Evolutionary conservation across 2,888 invertebrate species (phyloP), one percentile per base, ranked within the genome.

Genomic region (Sericinus montela): DNA sequence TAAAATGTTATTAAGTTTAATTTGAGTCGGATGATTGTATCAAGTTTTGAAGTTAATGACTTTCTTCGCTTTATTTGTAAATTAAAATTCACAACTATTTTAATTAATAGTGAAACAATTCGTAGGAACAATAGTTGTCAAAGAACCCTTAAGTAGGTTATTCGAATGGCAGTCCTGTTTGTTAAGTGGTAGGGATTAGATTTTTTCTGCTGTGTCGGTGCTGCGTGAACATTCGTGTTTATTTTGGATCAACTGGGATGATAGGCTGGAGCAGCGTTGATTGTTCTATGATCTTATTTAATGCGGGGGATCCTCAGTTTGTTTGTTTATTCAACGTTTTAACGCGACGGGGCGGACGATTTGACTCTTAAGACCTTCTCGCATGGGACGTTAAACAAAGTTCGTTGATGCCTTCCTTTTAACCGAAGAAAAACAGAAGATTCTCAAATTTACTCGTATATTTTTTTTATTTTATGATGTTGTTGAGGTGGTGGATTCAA

Each of bases 211-310:
- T 53, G 52, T 52, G 58, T 57, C 57, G 62, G 35, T 29, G 44
- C 45, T 63, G 62, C 75, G 74, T 72, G 72, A 66, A 57, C 56
- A 53, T 56, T 56, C 53, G 51, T 55, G 69, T 70, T 72, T 72
- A 63, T 59, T 56, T 44, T 52, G 77, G 81, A 79, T 80, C 69
- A 80, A 60, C 49, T 41, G 52, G 60, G 70, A 64, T 74, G 71
- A 75, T 72, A 71, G 70, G 60, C 62, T 62, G 62, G 54, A 67
- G 65, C 59, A 61, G 51, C 61, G 67, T 70, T 73, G 75, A 78
- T 78, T 80, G 75, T 64, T 65, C 65, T 58, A 67, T 74, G 72
- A 75, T 75, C 72, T 71, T 51, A 52, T 61, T 63, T 62, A 55
- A 49, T 38, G 38, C 43, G 43, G 41, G n/a, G 43, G 49, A 44